phyloP scores from a whole-genome alignment of 2,888 invertebrate species.

The Gandaritis pyraliata region DNA sequence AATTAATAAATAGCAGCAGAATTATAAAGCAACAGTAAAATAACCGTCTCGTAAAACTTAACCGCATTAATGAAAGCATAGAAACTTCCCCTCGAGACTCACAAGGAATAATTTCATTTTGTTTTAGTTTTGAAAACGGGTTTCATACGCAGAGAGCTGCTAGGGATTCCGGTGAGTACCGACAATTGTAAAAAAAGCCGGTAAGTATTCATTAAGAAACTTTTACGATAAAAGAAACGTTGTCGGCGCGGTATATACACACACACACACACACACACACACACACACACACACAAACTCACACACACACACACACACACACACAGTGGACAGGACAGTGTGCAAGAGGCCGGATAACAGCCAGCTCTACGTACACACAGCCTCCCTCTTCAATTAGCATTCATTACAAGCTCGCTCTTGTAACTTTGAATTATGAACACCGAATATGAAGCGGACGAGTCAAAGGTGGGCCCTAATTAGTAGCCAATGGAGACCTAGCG shows the following conservation, averaged over 20 bases:
- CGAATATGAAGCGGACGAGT: conserved; percentile 44
- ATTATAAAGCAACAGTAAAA: conserved; percentile 16
- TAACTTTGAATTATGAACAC: conserved; percentile 47
- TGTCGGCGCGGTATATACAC: too few species aligned
- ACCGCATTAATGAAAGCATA: conserved; percentile 22
- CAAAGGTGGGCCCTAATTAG: conserved; percentile 60
- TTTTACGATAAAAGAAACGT: background rate
- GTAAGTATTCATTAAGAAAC: too few species aligned
- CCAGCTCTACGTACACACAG: conserved; percentile 11
- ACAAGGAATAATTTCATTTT: conserved; percentile 31
- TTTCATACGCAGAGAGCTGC: conserved; percentile 20
- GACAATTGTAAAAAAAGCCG: background rate
- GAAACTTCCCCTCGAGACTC: conserved; percentile 22
- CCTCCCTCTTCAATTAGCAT: conserved; percentile 41
- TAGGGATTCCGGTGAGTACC: background rate
- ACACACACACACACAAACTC: too few species aligned
- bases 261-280: too few species aligned
- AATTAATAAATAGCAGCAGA: conserved; percentile 6
- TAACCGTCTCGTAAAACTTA: conserved; percentile 21
- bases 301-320: too few species aligned
- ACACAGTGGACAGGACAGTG: too few species aligned
- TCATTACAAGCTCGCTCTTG: conserved; percentile 39
- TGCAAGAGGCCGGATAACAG: background rate
- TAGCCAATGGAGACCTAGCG: conserved; percentile 58
- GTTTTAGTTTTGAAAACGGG: conserved; percentile 34